Conservation (phyloP, 2,113 vertebrate genomes). For the Murina feae region DNA sequence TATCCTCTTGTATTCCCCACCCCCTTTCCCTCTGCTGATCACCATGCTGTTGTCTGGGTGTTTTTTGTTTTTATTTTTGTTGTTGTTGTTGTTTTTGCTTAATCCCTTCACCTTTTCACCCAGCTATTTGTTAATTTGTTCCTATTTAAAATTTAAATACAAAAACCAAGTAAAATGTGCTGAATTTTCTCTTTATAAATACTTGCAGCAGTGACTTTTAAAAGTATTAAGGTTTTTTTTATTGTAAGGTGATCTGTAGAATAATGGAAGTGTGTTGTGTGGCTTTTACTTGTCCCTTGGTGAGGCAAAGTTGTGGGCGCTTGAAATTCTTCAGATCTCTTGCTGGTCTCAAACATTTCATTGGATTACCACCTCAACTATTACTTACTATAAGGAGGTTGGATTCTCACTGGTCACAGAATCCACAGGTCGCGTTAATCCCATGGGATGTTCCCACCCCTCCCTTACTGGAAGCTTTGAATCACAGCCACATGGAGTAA, state of each 20-base stretch:
- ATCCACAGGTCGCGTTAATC: not conserved
- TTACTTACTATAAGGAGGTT: not conserved
- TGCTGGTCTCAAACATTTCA: not conserved
- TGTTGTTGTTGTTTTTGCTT: no score
- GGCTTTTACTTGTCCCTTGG: not conserved
- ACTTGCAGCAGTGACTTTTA: not conserved
- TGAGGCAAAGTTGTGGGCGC: not conserved
- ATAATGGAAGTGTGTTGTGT: not conserved
- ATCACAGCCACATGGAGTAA: not conserved
- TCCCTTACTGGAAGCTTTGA: not conserved
- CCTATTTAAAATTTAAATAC: not conserved
- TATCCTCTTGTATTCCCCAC: no score
- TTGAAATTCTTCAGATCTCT: not conserved
- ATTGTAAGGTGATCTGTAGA: not conserved
- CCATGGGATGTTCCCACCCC: not conserved
- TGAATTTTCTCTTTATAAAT: not conserved
- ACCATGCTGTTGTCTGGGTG: no score
- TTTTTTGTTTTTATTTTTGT: no score
- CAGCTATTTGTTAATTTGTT: not conserved
- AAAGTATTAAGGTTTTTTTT: not conserved
- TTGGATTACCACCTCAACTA: not conserved
- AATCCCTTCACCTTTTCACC: no score
- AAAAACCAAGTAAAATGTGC: not conserved
- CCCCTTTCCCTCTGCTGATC: no score
- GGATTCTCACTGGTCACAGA: not conserved